Conservation (phyloP, 2,888 invertebrate genomes). For the Latheticus oryzae region DNA sequence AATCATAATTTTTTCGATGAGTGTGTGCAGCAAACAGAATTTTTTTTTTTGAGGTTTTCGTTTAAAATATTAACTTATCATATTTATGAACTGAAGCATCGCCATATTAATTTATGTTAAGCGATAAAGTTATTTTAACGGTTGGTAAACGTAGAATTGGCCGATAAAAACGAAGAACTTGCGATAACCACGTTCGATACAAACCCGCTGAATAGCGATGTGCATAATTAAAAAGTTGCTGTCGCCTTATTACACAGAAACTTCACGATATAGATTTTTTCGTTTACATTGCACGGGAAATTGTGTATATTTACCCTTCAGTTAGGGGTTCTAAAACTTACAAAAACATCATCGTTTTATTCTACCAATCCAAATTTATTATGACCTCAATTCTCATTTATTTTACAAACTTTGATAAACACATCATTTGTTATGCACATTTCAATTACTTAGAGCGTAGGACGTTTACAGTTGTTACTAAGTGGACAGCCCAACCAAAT, state of each 20-base stretch:
- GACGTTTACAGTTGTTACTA: slow-evolving; percentile 22
- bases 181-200: slow-evolving; percentile 42
- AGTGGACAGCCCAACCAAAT: slow-evolving; percentile 19
- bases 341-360: slow-evolving; percentile 40
- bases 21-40: slow-evolving; percentile 42
- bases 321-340: slow-evolving; percentile 40
- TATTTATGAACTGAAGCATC: slow-evolving; percentile 31
- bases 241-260: slow-evolving; percentile 38
- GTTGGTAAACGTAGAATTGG: slow-evolving; percentile 36
- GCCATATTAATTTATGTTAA: slow-evolving; percentile 37
- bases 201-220: slow-evolving; percentile 34
- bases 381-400: slow-evolving; percentile 30
- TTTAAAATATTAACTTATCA: too few relatives aligned
- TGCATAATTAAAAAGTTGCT: slow-evolving; percentile 43
- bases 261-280: slow-evolving; percentile 38
- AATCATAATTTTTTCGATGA: slow-evolving; percentile 37
- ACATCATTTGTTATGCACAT: slow-evolving; percentile 37
- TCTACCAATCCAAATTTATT: slow-evolving; percentile 44
- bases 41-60: slow-evolving; percentile 33
- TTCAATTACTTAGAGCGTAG: slow-evolving; percentile 35
- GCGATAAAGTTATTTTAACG: slow-evolving; percentile 38
- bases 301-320: slow-evolving; percentile 43
- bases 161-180: slow-evolving; percentile 38
- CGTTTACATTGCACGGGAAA: slow-evolving; percentile 43
- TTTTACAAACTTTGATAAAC: slow-evolving; percentile 37